Base-by-base conservation (phyloP, 2,797 vertebrate genomes). In the Sebastes umbrosus region DNA sequence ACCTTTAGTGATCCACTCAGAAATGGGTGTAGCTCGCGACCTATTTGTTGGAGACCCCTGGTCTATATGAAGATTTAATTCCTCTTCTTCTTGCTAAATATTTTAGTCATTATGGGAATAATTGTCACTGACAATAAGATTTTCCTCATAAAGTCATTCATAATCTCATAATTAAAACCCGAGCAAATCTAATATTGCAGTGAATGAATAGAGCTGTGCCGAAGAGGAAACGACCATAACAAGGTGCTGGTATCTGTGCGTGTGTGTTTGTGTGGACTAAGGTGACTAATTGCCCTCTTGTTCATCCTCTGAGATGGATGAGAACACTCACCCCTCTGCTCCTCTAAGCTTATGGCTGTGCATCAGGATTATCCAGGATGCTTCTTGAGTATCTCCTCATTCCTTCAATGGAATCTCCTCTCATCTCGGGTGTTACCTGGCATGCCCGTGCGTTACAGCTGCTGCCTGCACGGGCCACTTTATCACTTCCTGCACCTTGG, bases 261-360 rank as follows among this genome's bases (percentile, higher is more conserved):
- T 31, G 71, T 31, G 71, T 66, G 63, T 66, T 46, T 58, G 60
- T 75, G 69, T 46, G 59, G 63, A 72, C 64, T 12, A 59, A 82
- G 73, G 64, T 75, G 82, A 88, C 86, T 90, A 86, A 86, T 82
- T 88, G 85, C 66, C 77, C 73, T 87, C 84, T 83, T 90, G 75
- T 73, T 88, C 59, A 62, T 83, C 73, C 82, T 78, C 52, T 57
- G 75, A 79, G 60, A 77, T 74, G 78, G 67, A 83, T 69, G 73
- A 85, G 32, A 74, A 84, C 77, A 66, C 80, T 78, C 75, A 68
- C 69, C 73, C 39, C 70, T 68, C 81, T 64, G 71, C 71, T 80
- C 32, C 63, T 84, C 64, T 62, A 63, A 80, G 59, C 27, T 76
- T n/a, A 75, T 64, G 50, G 32, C 55, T 24, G n/a, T 31, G 73